Base-by-base conservation (phyloP, 1,140 invertebrate genomes). In the Panulirus ornatus region DNA sequence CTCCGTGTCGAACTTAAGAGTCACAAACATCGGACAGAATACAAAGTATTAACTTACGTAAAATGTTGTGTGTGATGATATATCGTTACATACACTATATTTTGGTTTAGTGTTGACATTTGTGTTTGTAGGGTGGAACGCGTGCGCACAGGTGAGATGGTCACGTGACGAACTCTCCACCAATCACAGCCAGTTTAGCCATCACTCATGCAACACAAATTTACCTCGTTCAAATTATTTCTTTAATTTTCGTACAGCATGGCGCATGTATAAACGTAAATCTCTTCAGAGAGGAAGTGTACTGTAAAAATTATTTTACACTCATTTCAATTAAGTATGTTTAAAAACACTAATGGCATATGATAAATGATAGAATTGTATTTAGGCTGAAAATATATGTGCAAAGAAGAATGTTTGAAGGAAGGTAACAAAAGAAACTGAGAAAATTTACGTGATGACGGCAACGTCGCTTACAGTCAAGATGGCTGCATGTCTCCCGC, bases 401-500 rank as follows among this genome's bases (percentile, higher is more conserved):
- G 2, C 9, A 3, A 9, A 27, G 2, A 40, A 19, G 36, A 75
- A 40, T 40, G 34, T 75, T 27, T 27, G n/a, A 81, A 40, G 51
- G 70, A 58, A 54, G 30, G 38, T n/a, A 40, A 30, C n/a, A 75
- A 51, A 30, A 83, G 54, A 27, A 27, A 9, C 22, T 16, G 34
- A 42, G 63, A 30, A 89, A 83, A 84, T 71, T 75, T 82, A 9
- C 47, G 51, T 36, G 19, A 76, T 51, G 79, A 63, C 88, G 88
- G 88, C 88, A 89, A 83, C 88, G 44, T 54, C 71, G 81, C 88
- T 38, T 47, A 34, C 75, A 89, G 88, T 89, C 88, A 89, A 89
- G 88, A 89, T 89, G 88, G 88, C 88, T 73, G 88, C 88, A 76
- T 89, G 88, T 89, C 88, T 83, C 79, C 88, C 44, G 47, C 78